These are phyloP conservation scores for Melanogrammus aeglefinus DNA, from an alignment of 2,797 vertebrate species.

Conservation along the genomic window DNA sequence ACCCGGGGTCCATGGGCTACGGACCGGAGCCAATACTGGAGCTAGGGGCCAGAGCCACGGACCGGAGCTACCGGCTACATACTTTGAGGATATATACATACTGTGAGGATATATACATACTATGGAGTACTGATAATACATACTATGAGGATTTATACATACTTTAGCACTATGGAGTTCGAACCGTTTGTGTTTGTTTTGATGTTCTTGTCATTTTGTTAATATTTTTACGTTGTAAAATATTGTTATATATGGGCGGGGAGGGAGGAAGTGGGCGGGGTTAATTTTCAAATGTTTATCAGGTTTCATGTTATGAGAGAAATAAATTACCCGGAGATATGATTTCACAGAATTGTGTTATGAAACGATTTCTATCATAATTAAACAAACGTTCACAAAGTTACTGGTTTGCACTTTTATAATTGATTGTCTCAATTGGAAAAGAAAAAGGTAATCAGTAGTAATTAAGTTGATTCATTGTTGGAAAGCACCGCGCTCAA, in stretches of 20 bases:
- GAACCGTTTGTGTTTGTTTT: background rate
- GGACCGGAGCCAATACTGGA: too few species aligned
- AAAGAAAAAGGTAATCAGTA: background rate
- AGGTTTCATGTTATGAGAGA: background rate
- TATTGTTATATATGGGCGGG: background rate
- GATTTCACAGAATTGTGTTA: background rate
- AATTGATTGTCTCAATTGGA: background rate
- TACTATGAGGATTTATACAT: background rate
- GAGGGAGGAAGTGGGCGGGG: background rate
- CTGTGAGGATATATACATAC: too few species aligned
- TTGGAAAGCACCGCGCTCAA: background rate
- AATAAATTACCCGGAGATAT: background rate
- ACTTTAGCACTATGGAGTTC: conserved; percentile 12
- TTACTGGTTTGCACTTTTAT: background rate
- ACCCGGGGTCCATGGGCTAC: background rate
- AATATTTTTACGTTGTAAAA: background rate
- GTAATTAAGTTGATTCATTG: background rate
- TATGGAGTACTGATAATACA: background rate
- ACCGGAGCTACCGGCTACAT: too few species aligned
- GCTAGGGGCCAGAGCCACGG: background rate
- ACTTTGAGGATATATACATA: too few species aligned
- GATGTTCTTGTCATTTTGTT: background rate
- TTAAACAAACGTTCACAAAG: background rate
- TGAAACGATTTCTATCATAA: background rate
- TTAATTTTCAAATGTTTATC: background rate